Percentiles rank a stretch among this genome's conserved stretches.
phyloP scores from a whole-genome alignment of 2,888 invertebrate species.

The Drosophila maculinotata region DNA sequence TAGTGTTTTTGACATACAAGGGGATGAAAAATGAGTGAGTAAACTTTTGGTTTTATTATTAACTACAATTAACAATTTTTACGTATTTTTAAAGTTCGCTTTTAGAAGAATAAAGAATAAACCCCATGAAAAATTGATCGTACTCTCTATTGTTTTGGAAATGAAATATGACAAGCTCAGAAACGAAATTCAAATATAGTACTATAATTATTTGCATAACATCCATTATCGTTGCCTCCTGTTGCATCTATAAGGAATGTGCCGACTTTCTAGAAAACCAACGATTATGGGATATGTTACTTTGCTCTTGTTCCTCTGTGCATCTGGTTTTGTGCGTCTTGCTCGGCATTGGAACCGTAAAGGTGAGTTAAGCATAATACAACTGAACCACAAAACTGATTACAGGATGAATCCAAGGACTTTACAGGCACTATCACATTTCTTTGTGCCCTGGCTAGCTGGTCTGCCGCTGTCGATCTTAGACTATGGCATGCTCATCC shows the following conservation, averaged over 20 bases:
- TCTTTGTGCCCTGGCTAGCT: not conserved
- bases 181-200: not conserved
- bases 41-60: no score
- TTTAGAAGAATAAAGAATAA: no score
- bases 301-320: not conserved
- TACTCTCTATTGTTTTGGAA: no score
- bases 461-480: not conserved
- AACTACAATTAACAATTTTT: no score
- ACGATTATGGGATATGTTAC: no score
- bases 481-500: not conserved
- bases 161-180: not conserved
- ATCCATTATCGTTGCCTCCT: not conserved
- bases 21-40: no score
- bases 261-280: not conserved
- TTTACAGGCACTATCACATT: not conserved
- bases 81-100: no score
- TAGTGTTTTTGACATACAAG: no score
- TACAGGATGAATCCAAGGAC: no score
- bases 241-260: not conserved
- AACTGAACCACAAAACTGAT: no score
- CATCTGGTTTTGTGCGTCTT: not conserved
- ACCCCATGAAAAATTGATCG: not conserved
- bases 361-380: no score
- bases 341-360: not conserved
- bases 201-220: not conserved